Evolutionary conservation across 2,113 vertebrate species (phyloP).

Genomic region (Poeciliopsis retropinna): DNA sequence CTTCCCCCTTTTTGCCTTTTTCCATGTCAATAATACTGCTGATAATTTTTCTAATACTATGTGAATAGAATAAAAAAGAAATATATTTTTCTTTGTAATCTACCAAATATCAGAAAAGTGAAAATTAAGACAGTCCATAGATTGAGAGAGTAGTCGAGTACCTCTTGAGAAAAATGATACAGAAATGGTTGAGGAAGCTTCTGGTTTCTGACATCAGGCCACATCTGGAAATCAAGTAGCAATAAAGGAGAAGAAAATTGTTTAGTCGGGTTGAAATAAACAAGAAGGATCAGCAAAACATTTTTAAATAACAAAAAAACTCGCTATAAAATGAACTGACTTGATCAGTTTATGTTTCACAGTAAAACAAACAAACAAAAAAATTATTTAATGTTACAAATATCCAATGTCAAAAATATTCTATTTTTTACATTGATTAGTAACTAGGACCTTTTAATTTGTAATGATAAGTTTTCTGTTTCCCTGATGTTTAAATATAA

Average conservation of each 20-base stretch:
- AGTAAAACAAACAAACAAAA: neutral
- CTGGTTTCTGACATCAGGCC: constrained; percentile 44
- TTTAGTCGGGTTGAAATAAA: neutral
- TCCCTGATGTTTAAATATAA: neutral
- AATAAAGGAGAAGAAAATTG: neutral
- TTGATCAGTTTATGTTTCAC: neutral
- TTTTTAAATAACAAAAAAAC: neutral
- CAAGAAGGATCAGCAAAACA: neutral
- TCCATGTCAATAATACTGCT: no score
- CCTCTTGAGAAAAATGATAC: constrained; percentile 59
- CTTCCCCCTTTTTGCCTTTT: no score
- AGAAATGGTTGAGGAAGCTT: constrained; percentile 61
- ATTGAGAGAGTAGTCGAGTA: constrained; percentile 33
- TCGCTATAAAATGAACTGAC: neutral
- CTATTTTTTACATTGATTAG: neutral
- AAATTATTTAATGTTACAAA: neutral
- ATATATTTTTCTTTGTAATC: no score
- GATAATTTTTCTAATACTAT: no score
- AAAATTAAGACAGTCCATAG: no score
- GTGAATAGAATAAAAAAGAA: no score
- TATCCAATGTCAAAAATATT: neutral
- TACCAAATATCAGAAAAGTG: no score
- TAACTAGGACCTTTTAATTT: neutral
- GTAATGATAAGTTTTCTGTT: neutral
- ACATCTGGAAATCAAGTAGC: constrained; percentile 58